Percentiles rank a stretch among this genome's conserved stretches.
Evolutionary conservation across 2,888 invertebrate species (phyloP).

Genomic region (Oxycera nigricornis): DNA sequence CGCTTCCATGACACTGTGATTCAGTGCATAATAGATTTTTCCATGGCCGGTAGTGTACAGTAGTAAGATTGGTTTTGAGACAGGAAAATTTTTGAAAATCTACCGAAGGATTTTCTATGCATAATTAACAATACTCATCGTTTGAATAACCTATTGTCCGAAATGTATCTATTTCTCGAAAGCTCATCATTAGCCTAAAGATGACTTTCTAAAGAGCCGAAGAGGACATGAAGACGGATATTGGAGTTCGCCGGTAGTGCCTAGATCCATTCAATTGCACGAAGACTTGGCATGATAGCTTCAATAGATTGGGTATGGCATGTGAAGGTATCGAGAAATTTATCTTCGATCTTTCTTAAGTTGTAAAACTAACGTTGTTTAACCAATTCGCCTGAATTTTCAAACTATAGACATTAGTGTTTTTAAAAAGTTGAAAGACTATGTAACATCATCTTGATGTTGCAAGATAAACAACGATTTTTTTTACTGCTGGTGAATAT

Average conservation of each 20-base stretch:
- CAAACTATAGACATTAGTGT: too few relatives aligned
- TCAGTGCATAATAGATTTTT: slow-evolving; percentile 2
- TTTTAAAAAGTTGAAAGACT: too few relatives aligned
- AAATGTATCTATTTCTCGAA: slow-evolving; percentile 31
- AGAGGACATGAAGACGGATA: not conserved
- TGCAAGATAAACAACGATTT: too few relatives aligned
- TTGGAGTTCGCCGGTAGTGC: too few relatives aligned
- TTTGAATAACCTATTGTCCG: slow-evolving; percentile 28
- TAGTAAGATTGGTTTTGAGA: slow-evolving; percentile 12
- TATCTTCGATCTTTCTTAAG: too few relatives aligned
- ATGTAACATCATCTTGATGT: too few relatives aligned
- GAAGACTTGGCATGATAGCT: too few relatives aligned
- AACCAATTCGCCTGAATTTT: too few relatives aligned
- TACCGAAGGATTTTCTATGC: slow-evolving; percentile 33
- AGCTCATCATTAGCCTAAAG: slow-evolving; percentile 34
- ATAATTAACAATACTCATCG: slow-evolving; percentile 40
- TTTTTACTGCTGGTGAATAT: too few relatives aligned
- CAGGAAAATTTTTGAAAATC: slow-evolving; percentile 9
- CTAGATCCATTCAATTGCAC: not conserved
- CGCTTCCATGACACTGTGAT: slow-evolving; percentile 61
- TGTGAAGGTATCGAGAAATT: too few relatives aligned
- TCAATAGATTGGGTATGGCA: too few relatives aligned
- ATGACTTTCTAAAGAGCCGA: slow-evolving; percentile 23
- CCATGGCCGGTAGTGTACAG: slow-evolving; percentile 14
- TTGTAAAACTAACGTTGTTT: too few relatives aligned